phyloP scores from a whole-genome alignment of 2,888 invertebrate species.

The Dysmachus trigonus region DNA sequence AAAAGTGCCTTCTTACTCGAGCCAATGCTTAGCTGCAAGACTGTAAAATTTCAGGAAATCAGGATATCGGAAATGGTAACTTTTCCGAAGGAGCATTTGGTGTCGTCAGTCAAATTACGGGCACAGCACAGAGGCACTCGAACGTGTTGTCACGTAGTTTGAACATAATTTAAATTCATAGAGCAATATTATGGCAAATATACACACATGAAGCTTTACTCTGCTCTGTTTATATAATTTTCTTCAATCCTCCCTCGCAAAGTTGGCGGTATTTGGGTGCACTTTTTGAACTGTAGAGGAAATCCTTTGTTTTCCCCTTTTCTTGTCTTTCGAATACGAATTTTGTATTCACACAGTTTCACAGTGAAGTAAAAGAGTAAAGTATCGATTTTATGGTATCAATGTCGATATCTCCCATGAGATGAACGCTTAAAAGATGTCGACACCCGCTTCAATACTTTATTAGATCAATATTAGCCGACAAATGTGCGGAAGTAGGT shows the following conservation, averaged over 20 bases:
- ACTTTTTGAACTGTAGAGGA: not conserved
- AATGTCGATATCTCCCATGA: not conserved
- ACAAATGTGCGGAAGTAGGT: not conserved
- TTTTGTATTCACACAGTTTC: not conserved
- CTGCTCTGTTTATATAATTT: not conserved
- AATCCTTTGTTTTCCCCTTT: not conserved
- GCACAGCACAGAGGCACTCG: not conserved
- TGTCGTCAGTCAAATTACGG: not conserved
- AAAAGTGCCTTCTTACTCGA: not conserved
- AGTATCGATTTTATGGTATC: not conserved
- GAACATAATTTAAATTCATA: not conserved
- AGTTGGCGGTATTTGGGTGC: not conserved
- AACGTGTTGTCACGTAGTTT: not conserved
- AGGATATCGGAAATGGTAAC: not conserved
- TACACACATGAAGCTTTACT: not conserved
- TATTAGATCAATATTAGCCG: not conserved
- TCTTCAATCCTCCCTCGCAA: not conserved
- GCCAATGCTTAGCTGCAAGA: not conserved
- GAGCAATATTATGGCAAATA: not conserved
- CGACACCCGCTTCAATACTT: not conserved
- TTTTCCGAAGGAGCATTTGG: not conserved
- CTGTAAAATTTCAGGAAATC: not conserved
- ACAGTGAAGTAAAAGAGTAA: not conserved
- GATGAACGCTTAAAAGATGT: not conserved
- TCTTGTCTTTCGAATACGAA: not conserved